Evolutionary conservation across 2,888 invertebrate genomes (phyloP), one percentile per base, ranked within the genome.

Genomic region (Eurytoma adleriae): DNA sequence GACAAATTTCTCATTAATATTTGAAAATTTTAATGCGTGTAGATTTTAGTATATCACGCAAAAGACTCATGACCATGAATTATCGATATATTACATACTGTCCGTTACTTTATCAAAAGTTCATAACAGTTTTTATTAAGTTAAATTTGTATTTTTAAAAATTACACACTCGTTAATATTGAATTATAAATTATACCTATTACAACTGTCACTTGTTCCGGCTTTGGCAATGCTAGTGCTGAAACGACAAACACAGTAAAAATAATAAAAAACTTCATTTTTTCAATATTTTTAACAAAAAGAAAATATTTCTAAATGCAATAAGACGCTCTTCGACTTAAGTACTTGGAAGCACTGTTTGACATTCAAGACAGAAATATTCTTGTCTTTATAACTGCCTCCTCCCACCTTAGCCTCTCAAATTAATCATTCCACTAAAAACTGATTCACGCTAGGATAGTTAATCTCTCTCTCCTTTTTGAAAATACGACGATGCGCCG

Each of bases 361-460:
- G 18, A 68, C 13, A 62, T 70, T 66, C 27, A 40, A 64, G 30
- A 18, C 7, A 70, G 16, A 62, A 57, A 57, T 68, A 66, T 40
- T 13, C 20, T 66, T 68, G n/a, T 52, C 70, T 54, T 76, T 76
- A 75, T 79, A 79, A 66, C 75, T 40, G 14, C n/a, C 27, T 80
- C 76, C 76, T 76, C 71, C 67, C 76, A 79, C 79, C 74, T 67
- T 10, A 50, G 1, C 40, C 30, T 69, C 48, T 54, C 54, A 59
- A 61, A 56, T 71, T 50, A 30, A 72, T 72, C 30, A 57, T 64
- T 71, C 57, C n/a, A 66, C 40, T 66, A 71, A 68, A 68, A 68
- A 78, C 48, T 76, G 71, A 71, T 78, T 66, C 57, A 71, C 24
- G 56, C 24, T 10, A 30, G 16, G 12, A n/a, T 64, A 12, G 18